phyloP scores from a whole-genome alignment of 2,888 invertebrate genomes.

The Taphrorychus bicolor region DNA sequence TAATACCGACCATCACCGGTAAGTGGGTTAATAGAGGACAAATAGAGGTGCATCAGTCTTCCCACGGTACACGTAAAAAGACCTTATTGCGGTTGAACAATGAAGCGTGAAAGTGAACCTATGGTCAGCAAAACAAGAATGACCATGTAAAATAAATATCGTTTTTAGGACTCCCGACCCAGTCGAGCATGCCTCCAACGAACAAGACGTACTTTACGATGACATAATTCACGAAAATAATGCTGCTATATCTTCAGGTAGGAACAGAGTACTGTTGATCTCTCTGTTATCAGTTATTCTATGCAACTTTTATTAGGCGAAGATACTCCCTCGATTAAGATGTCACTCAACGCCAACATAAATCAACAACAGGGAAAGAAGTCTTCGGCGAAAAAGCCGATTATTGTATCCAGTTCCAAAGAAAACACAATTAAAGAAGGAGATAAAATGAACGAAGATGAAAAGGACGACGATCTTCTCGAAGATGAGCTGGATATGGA shows the following conservation, averaged over 20 bases:
- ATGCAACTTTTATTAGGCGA: slow-evolving; percentile 13
- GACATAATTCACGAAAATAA: slow-evolving; percentile 68
- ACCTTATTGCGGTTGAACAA: not conserved
- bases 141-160: not conserved
- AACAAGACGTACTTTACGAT: slow-evolving; percentile 60
- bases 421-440: slow-evolving; percentile 19
- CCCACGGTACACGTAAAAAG: not conserved
- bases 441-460: slow-evolving; percentile 1
- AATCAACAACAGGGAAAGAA: slow-evolving; percentile 49
- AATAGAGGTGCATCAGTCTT: no score
- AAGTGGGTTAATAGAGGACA: no score
- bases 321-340: slow-evolving; percentile 55
- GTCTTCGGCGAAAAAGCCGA: slow-evolving; percentile 33
- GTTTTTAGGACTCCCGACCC: slow-evolving; percentile 43
- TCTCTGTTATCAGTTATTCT: no score
- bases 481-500: slow-evolving; percentile 36
- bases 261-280: no score
- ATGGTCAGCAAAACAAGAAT: not conserved
- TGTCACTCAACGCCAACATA: slow-evolving; percentile 56
- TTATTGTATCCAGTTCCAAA: not conserved
- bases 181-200: slow-evolving; percentile 38
- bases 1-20: no score
- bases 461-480: slow-evolving; percentile 9
- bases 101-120: not conserved
- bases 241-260: slow-evolving; percentile 54